Evolutionary conservation across 2,888 invertebrate genomes (phyloP), one percentile per base, ranked within the genome.

Genomic region (Melieria crassipennis): DNA sequence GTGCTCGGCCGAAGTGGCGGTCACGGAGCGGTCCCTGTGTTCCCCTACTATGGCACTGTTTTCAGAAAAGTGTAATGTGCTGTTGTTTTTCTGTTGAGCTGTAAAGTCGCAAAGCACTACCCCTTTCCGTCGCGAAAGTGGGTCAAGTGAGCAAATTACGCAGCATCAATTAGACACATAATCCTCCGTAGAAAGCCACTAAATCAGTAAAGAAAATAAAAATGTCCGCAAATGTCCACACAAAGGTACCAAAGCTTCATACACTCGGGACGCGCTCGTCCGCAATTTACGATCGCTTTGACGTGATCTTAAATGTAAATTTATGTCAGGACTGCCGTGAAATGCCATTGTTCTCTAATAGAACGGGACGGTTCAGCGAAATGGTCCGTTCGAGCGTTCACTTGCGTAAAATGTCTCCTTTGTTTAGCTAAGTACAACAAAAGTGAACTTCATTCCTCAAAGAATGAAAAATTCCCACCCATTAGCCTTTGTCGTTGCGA

Each of bases 161-260:
- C 67, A 67, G 67, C 67, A 60, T 67, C 67, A 67, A 67, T 67
- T 60, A 67, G 67, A 58, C 45, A 13, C 6, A 46, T 60, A 60
- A 60, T 52, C 47, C 45, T 11, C 48, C 9, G 42, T 16, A 43
- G 46, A 65, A 56, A 52, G 67, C 50, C 60, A 50, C 69, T 69
- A 69, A 69, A 69, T 69, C 69, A 69, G 56, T 62, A 67, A 69
- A 63, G 69, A 63, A 69, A 69, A 77, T 77, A 78, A 76, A 77
- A 78, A 75, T 77, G 77, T 77, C 78, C 78, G 73, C 78, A 78
- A 76, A 73, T 78, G 77, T 77, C 75, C 76, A 77, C 46, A 78
- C 76, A 78, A 69, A 70, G 71, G 72, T 73, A 30, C 56, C 60
- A 67, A 66, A 65, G 56, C 50, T 60, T 58, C 45, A 52, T 42